Evolutionary conservation across 2,888 invertebrate genomes (phyloP).

Genomic region (Linnaemya vulpina): DNA sequence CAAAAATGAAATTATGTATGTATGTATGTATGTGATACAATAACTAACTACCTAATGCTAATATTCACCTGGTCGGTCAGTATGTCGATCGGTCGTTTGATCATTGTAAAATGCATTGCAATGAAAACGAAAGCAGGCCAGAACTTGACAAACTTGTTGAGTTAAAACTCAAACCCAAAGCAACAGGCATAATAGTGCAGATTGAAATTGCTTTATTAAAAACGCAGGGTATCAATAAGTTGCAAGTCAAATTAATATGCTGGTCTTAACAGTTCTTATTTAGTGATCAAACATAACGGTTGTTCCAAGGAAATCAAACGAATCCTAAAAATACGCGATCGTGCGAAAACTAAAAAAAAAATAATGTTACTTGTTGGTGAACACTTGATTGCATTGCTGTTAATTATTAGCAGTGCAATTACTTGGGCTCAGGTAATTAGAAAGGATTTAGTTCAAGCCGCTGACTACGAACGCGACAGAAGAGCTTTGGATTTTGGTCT

Average conservation of each 20-base stretch:
- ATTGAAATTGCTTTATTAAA: constrained; percentile 24
- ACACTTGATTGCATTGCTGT: constrained; percentile 50
- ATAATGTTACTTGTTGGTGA: constrained; percentile 51
- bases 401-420: constrained; percentile 45
- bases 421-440: constrained; percentile 11
- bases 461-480: constrained; percentile 71
- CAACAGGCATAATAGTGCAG: constrained; percentile 3
- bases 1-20: background rate
- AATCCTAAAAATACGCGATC: background rate
- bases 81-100: constrained; percentile 48
- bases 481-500: constrained; percentile 77
- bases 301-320: constrained; percentile 34
- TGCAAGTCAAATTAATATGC: constrained; percentile 28
- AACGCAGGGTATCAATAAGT: constrained; percentile 31
- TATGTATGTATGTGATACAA: constrained; percentile 6
- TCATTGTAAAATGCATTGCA: constrained; percentile 31
- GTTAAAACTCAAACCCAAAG: constrained; percentile 2
- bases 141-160: constrained; percentile 69
- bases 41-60: constrained; percentile 45
- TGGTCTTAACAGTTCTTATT: constrained; percentile 69
- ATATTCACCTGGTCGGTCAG: constrained; percentile 66
- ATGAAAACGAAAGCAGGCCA: constrained; percentile 63
- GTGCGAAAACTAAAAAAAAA: background rate
- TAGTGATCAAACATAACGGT: constrained; percentile 68
- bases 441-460: background rate